Evolutionary conservation across 2,888 invertebrate genomes (phyloP).

Genomic region (Orthosia cruda): DNA sequence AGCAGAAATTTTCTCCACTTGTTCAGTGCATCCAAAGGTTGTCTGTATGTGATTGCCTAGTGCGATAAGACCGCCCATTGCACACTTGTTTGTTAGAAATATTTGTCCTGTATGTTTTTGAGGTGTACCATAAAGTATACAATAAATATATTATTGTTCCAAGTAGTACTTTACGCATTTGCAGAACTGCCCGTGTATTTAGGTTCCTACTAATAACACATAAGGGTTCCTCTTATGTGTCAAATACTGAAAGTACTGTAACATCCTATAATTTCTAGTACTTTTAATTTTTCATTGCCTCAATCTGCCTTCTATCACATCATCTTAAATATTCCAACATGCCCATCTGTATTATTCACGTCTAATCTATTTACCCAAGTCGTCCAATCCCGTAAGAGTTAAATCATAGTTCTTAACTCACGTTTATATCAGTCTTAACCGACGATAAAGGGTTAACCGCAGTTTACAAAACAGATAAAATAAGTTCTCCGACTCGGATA

Average conservation of each 20-base stretch:
- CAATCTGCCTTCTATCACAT: neutral
- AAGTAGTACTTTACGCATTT: neutral
- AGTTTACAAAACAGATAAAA: conserved; percentile 44
- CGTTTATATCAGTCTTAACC: conserved; percentile 26
- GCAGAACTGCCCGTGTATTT: neutral
- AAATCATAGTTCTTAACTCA: conserved; percentile 20
- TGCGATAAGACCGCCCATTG: no score
- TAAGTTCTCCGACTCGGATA: conserved; percentile 36
- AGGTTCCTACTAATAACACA: no score
- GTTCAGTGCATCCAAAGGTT: no score
- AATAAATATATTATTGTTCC: neutral
- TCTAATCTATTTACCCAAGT: conserved; percentile 13
- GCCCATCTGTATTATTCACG: conserved; percentile 14
- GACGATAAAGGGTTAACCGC: conserved; percentile 27
- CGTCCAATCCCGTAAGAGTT: conserved; percentile 6
- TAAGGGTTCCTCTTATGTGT: no score
- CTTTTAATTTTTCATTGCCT: neutral
- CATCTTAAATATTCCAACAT: conserved; percentile 6
- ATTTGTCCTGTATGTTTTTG: no score
- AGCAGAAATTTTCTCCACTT: no score
- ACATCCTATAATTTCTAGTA: no score
- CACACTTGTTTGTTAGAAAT: no score
- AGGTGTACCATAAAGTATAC: no score
- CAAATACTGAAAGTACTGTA: no score
- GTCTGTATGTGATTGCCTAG: no score